Conservation (phyloP, 2,113 vertebrate genomes). For the Phalacrocorax carbo region DNA sequence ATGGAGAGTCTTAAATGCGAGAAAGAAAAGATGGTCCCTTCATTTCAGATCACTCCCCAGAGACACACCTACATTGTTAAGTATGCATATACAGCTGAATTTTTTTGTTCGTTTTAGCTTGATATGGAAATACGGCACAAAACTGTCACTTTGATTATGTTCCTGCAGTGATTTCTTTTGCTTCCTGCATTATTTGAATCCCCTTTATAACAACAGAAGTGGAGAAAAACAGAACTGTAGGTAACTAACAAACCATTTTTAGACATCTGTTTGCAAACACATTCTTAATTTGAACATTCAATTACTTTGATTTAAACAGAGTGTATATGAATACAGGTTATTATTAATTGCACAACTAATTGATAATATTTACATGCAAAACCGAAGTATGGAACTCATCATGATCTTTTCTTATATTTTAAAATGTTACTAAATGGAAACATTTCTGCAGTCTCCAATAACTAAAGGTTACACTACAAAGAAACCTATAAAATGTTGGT, state of each 20-base stretch:
- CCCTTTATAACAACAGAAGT: neutral
- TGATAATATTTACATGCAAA: neutral
- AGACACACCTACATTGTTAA: constrained; percentile 6
- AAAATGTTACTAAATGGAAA: neutral
- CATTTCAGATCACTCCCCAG: constrained; percentile 27
- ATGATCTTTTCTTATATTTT: neutral
- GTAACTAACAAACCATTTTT: neutral
- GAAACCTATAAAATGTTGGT: neutral
- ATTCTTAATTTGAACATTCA: neutral
- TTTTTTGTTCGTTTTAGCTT: constrained; percentile 52
- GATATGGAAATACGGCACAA: constrained; percentile 49
- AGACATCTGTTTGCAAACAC: constrained; percentile 2
- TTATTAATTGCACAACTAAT: neutral
- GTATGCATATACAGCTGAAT: neutral
- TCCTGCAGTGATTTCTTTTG: constrained; percentile 13
- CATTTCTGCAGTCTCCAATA: neutral
- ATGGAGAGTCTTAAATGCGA: neutral
- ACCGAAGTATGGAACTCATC: neutral
- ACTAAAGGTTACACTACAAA: neutral
- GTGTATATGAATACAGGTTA: neutral
- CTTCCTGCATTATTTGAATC: neutral
- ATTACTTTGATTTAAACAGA: neutral
- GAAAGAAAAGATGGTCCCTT: neutral
- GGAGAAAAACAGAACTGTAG: neutral
- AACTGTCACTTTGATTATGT: constrained; percentile 40